Base-by-base conservation (phyloP, 2,113 vertebrate species). In the Athene noctua region DNA sequence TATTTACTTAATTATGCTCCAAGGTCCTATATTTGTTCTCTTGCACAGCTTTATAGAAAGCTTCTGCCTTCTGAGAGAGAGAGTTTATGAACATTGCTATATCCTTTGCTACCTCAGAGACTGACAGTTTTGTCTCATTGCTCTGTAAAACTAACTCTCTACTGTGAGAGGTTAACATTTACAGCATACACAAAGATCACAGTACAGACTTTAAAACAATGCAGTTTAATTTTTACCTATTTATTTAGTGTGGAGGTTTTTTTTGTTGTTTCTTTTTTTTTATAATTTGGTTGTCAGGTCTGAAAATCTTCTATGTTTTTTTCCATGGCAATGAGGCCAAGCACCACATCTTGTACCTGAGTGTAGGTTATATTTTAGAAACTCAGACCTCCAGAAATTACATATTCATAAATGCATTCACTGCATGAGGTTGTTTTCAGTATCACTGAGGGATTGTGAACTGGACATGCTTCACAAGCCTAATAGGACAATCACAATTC, bases 1-100 rank as follows among this genome's bases (percentile, higher is more conserved):
- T 88, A 83, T 54, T 91, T 94, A 58, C 51, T 86, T 92, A 95
- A 92, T 91, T 91, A 68, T 78, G 67, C 92, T 96, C 72, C 52
- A 78, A 94, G 88, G 91, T 46, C 44, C 54, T 70, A 23, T 16
- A 44, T 96, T 94, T 80, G 14, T 92, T 88, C 72, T 88, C 23
- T 81, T 92, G 68, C 83, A 81, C 20, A 44, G 89, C 38, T 94
- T 92, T 95, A 63, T 27, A 44, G 44, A 71, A 80, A 81, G n/a
- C 23, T 84, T 91, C 29, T 94, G 73, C 57, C 49, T 91, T 85
- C 80, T 92, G 89, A 74, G 51, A 57, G 19, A 49, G 12, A 78
- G 80, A 40, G 40, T 40, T 40, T 62, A 16, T 10, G 30, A 77
- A n/a, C n/a, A 44, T 23, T 71, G 59, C 8, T 66, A 4, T 62